Evolutionary conservation across 2,888 invertebrate genomes (phyloP).

Genomic region (Dolichopus griseipennis): DNA sequence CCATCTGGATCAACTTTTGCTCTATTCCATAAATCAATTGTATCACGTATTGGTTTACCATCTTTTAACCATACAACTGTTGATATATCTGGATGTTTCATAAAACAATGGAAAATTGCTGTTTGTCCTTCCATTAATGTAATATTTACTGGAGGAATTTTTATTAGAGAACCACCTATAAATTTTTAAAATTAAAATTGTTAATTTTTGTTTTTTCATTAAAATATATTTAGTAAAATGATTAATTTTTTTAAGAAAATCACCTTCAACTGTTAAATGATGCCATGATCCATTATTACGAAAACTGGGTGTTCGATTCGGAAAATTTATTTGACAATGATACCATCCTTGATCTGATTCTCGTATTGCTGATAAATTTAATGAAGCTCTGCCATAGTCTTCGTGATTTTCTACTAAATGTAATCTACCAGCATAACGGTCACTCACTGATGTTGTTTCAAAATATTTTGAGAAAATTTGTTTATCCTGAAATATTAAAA

Average conservation of each 20-base stretch:
- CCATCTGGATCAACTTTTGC: constrained; percentile 62
- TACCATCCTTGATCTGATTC: constrained; percentile 88
- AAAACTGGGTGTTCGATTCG: constrained; percentile 76
- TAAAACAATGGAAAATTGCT: constrained; percentile 72
- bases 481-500: constrained; percentile 65
- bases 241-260: constrained; percentile 23
- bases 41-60: constrained; percentile 50
- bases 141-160: constrained; percentile 78
- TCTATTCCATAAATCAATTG: constrained; percentile 55
- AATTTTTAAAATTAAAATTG: not conserved
- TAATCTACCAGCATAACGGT: constrained; percentile 65
- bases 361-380: constrained; percentile 77
- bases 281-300: constrained; percentile 86
- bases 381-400: constrained; percentile 52
- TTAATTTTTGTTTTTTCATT: not conserved
- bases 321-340: constrained; percentile 80
- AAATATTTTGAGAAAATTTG: constrained; percentile 76
- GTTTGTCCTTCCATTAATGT: constrained; percentile 78
- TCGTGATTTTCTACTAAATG: constrained; percentile 50
- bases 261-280: constrained; percentile 79
- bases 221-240: no score
- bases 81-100: constrained; percentile 59
- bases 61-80: constrained; percentile 58
- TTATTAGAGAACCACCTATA: constrained; percentile 76
- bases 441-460: constrained; percentile 56